Evolutionary conservation across 2,797 vertebrate species (phyloP), one percentile per base, ranked within the genome.

Genomic region (Labeo calbasu): DNA sequence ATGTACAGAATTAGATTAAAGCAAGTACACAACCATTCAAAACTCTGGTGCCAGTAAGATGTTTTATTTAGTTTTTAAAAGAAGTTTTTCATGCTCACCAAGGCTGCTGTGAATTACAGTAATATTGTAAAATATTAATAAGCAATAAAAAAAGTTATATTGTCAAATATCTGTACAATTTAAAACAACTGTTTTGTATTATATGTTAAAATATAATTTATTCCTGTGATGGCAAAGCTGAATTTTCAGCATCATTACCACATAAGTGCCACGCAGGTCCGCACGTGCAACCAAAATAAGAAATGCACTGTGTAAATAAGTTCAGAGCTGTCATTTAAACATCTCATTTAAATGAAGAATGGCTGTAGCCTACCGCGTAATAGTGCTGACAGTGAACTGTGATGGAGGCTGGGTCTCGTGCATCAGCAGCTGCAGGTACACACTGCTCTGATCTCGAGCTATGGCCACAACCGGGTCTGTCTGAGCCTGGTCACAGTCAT

Each of bases 351-450:
- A 32, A 13, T 13, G 19, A n/a, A 19, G n/a, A 43, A 12, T 15
- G 48, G n/a, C 36, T 40, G 28, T 15, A 53, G 14, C 10, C 53
- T 91, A 99, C 98, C 98, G 97, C 89, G 97, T 99, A 87, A 99
- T 95, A 8, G 98, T 96, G 94, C 97, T 99, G 87, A 97, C 96
- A 0, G 97, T 97, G 88, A 98, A 96, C 92, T 97, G 98, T 12
- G 98, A 99, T 0, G 96, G 96, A 0, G 97, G 96, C 83, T 96
- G 98, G 0, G 96, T 96, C 94, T 99, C 98, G 0, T 99, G 98
- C 98, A 99, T 99, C 36, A 99, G 94, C 11, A 99, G 96, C 89
- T 99, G 97, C 89, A 99, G 91, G 91, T 99, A 96, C 11, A 97
- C 94, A 36, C 96, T 96, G 91, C 98, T 98, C 92, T 99, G 98